Base-by-base conservation (phyloP, 2,113 vertebrate genomes). In the Tringa solitaria region DNA sequence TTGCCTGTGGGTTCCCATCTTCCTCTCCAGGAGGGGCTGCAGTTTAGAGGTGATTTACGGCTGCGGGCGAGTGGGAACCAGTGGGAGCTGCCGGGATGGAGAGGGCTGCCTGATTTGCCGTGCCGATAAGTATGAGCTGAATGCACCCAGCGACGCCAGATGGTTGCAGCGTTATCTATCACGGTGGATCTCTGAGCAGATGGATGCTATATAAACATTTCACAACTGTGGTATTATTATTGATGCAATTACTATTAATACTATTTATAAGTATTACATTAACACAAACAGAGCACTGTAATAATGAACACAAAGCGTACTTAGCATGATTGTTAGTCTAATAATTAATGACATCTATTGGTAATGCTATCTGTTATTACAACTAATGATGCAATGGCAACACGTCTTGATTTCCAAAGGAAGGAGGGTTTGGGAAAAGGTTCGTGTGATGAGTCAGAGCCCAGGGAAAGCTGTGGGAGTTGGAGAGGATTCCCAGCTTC, bases 191-290 rank as follows among this genome's bases (percentile, higher is more conserved):
- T 69, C 6, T 0, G 54, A 92, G 92, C 95, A 96, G 96, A 96
- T 91, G 92, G 96, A 27, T 74, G 88, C 90, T 51, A 3, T 12
- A 43, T 8, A 80, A 94, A 94, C 90, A 90, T 70, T 89, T 86
- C 78, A 54, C 72, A 86, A 24, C 93, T 37, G 26, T 6, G 67
- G 32, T 21, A 24, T 35, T 93, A 41, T 85, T 96, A 89, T 76
- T 80, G 93, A 39, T 83, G 82, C 84, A 80, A 93, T 91, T 90
- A 33, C 87, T 93, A 61, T 83, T 95, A 95, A 89, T 90, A 27
- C 74, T 69, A 30, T 90, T 91, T 83, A 11, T 37, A 41, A 94
- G 78, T 32, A 28, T 63, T 82, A 22, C 11, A 32, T 48, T 73
- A 69, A 54, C 87, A 69, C 84, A 96, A 95, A 90, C 89, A 92